Conservation (phyloP, 2,888 invertebrate species). For the Chalcis sispes region DNA sequence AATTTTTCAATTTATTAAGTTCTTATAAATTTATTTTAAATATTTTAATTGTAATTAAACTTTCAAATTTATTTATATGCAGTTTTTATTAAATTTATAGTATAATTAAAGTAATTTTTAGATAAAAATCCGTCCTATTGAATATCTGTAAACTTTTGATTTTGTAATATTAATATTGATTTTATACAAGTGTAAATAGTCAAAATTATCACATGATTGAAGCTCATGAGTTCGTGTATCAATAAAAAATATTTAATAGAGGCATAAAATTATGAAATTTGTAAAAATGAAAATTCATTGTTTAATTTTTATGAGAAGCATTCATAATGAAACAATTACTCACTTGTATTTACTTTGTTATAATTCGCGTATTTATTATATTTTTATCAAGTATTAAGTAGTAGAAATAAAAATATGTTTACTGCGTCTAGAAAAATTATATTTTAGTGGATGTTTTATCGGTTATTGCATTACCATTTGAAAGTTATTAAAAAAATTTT, state of each 20-base stretch:
- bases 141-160: slow-evolving; percentile 2
- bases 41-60: neutral
- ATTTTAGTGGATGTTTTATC: slow-evolving; percentile 11
- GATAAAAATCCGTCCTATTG: slow-evolving; percentile 25
- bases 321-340: slow-evolving; percentile 37
- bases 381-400: slow-evolving; percentile 43
- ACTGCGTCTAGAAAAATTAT: slow-evolving; percentile 31
- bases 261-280: slow-evolving; percentile 24
- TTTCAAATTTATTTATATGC: neutral
- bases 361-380: slow-evolving; percentile 58
- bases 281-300: slow-evolving; percentile 27
- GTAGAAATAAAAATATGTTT: slow-evolving; percentile 33
- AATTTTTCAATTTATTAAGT: neutral
- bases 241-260: too few species aligned
- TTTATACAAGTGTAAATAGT: slow-evolving; percentile 46
- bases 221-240: slow-evolving; percentile 16
- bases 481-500: slow-evolving; percentile 44
- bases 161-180: slow-evolving; percentile 14
- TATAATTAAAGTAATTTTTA: neutral
- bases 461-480: slow-evolving; percentile 24
- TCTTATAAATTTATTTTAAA: slow-evolving; percentile 8
- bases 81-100: slow-evolving; percentile 1
- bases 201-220: slow-evolving; percentile 36
- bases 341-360: slow-evolving; percentile 41
- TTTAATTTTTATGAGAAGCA: slow-evolving; percentile 45